Conservation (phyloP, 2,113 vertebrate genomes). For the Dolichotis patagonum region DNA sequence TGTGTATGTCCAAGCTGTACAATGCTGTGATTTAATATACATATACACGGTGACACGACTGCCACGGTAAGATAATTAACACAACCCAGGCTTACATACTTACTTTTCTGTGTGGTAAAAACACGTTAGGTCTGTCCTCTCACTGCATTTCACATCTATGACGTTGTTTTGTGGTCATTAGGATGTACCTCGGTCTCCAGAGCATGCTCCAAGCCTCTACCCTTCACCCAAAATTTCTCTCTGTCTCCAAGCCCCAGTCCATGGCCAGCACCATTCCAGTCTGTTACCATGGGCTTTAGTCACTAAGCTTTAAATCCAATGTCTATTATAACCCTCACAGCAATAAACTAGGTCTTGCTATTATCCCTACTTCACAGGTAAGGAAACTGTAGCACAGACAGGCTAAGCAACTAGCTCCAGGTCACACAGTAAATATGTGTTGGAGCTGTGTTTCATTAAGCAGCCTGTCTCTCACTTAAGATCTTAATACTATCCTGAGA, state of each 20-base stretch:
- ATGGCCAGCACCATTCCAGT: neutral
- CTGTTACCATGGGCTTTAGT: neutral
- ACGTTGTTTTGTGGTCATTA: neutral
- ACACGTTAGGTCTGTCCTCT: too few relatives aligned
- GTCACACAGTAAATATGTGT: neutral
- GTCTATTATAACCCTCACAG: neutral
- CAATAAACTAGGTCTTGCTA: neutral
- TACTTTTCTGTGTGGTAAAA: neutral
- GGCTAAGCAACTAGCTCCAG: neutral
- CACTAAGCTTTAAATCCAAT: neutral
- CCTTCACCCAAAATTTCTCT: too few relatives aligned
- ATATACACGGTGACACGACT: neutral
- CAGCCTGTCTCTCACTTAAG: neutral
- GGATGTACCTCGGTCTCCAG: neutral
- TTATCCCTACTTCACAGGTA: neutral
- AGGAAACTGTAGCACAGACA: neutral
- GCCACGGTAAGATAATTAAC: neutral
- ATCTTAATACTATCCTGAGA: neutral
- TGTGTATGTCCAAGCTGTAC: neutral
- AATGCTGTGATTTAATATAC: neutral
- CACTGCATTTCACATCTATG: neutral
- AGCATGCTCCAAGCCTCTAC: neutral
- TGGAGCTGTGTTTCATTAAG: neutral
- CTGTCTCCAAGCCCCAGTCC: too few relatives aligned
- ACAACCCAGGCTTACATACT: neutral